These are phyloP conservation scores for Arvicanthis niloticus DNA, from an alignment of 2,113 vertebrate species.

Conservation along the genomic window DNA sequence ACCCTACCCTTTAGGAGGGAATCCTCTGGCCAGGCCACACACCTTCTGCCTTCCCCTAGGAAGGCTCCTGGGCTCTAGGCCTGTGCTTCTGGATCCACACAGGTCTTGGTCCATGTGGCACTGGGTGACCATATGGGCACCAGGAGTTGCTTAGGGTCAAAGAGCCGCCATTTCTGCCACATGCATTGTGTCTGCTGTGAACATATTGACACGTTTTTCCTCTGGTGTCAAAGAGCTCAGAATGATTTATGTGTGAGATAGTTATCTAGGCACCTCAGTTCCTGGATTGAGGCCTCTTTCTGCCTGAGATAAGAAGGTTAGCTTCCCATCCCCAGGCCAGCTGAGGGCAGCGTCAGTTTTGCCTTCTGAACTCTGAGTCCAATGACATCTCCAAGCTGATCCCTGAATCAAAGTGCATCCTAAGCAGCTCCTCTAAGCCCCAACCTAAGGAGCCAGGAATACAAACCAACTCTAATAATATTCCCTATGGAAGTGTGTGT, in stretches of 20 bases:
- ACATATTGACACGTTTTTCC: background rate
- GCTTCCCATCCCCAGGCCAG: background rate
- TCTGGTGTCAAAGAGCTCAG: background rate
- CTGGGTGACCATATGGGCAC: background rate
- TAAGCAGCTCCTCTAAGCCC: background rate
- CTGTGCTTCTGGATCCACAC: background rate
- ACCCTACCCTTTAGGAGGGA: background rate
- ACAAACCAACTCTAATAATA: background rate
- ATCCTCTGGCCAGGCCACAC: background rate
- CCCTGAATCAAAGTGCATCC: background rate
- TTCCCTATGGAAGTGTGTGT: no score
- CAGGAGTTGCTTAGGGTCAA: background rate
- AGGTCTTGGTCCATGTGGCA: background rate
- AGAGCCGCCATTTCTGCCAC: no score
- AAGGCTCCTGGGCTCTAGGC: background rate
- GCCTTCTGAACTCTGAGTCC: background rate
- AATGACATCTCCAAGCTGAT: no score
- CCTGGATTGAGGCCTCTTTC: background rate
- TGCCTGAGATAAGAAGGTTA: background rate
- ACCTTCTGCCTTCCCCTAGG: background rate
- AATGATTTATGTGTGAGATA: fast-evolving
- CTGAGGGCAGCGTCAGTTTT: fast-evolving
- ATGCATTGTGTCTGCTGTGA: background rate
- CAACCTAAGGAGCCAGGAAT: background rate
- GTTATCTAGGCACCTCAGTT: background rate